These are phyloP conservation scores for Avahi laniger DNA, from an alignment of 2,797 vertebrate genomes.

Conservation along the genomic window DNA sequence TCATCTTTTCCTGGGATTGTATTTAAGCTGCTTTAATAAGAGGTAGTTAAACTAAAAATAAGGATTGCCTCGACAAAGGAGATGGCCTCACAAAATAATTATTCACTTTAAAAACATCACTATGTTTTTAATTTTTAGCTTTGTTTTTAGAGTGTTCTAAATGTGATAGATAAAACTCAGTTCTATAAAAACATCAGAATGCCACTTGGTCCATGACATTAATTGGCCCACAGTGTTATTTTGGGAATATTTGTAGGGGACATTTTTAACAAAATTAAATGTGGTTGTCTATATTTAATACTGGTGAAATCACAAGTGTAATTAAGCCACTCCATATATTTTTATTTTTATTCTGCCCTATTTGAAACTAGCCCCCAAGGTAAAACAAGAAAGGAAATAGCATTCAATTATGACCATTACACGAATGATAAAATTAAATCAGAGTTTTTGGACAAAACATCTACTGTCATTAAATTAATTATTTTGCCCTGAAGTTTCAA, in stretches of 20 bases:
- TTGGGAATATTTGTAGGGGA: background rate
- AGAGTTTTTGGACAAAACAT: background rate
- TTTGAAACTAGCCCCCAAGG: slow-evolving; percentile 61
- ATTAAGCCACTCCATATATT: background rate
- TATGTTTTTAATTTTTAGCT: background rate
- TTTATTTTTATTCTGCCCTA: slow-evolving; percentile 51
- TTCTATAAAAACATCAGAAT: slow-evolving; percentile 17
- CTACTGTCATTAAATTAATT: slow-evolving; percentile 45
- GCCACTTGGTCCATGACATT: background rate
- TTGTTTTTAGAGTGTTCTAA: slow-evolving; percentile 17
- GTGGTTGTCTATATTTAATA: slow-evolving; percentile 44
- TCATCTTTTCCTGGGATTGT: background rate
- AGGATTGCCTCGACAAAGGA: background rate
- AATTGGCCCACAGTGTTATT: background rate
- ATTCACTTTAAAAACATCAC: background rate
- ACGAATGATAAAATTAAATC: slow-evolving; percentile 37
- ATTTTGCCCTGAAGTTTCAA: slow-evolving; percentile 26
- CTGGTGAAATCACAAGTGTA: slow-evolving; percentile 16
- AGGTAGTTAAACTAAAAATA: background rate
- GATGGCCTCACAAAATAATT: background rate
- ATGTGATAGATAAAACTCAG: background rate
- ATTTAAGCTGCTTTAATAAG: background rate
- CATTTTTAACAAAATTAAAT: slow-evolving; percentile 48
- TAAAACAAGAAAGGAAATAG: slow-evolving; percentile 28
- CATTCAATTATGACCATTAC: slow-evolving; percentile 49